Evolutionary conservation across 2,888 invertebrate genomes (phyloP), one percentile per base, ranked within the genome.

Genomic region (Unio delphinus): DNA sequence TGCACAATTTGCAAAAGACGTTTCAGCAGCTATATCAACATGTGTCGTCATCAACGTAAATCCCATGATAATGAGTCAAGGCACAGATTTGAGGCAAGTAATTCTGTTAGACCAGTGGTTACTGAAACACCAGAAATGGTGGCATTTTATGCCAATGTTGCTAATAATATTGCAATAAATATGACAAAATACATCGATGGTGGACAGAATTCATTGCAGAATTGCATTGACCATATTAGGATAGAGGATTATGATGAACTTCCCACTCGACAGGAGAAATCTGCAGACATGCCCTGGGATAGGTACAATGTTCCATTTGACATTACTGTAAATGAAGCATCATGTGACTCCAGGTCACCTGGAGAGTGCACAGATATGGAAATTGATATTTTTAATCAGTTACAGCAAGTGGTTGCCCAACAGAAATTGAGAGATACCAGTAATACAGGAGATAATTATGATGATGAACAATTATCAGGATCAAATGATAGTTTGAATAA

Each of bases 161-260:
- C 95, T 68, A 93, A 93, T 86, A 96, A 96, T 90, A 95, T 97
- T 55, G 93, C 95, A 73, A 82, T 83, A 45, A 89, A 97, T 90
- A 91, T 97, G 71, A 91, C 94, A 45, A 93, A 94, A 89, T 94
- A 94, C 90, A 91, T 97, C 65, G 97, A 97, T 89, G 97, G 97
- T 2, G 95, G 95, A 79, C 91, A 94, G 65, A 93, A 93, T 23
- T 76, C 86, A n/a, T 45, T 88, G 54, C 72, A 79, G 30, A 74
- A 74, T 45, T 82, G 75, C 66, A 70, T 67, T 18, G 77, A 79
- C 28, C 75, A 85, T 62, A 80, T 85, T 26, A 81, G 74, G 57
- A 67, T 76, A 23, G 75, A 80, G 28, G 70, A 79, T 61, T 77
- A 77, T 65, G 69, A 67, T 4, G 65, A 64, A n/a, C 68, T 67